Conservation (phyloP, 1,140 invertebrate species). For the Papilio helenus region DNA sequence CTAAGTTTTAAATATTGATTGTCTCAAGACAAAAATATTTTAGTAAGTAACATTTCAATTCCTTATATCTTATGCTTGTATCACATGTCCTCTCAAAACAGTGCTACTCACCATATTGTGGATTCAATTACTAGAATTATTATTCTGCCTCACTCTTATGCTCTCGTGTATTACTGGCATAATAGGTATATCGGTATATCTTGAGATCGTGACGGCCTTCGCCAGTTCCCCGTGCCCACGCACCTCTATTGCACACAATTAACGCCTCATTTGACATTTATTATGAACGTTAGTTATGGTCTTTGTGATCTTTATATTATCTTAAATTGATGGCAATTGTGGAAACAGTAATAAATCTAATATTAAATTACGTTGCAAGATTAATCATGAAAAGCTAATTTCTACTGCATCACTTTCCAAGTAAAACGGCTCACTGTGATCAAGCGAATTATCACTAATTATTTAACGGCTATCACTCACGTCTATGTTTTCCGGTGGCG, state of each 20-base stretch:
- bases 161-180: not conserved
- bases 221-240: slow-evolving; percentile 31
- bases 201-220: slow-evolving; percentile 36
- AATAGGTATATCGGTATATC: not conserved
- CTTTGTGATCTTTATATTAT: slow-evolving; percentile 24
- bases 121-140: not conserved
- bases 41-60: not conserved
- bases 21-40: not conserved
- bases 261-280: slow-evolving; percentile 39
- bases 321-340: slow-evolving; percentile 7
- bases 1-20: too few species aligned
- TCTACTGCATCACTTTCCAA: not conserved
- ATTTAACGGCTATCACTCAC: too few species aligned
- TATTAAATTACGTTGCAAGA: not conserved
- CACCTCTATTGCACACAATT: slow-evolving; percentile 33
- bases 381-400: not conserved
- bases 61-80: too few species aligned
- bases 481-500: too few species aligned
- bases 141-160: not conserved
- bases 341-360: not conserved
- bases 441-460: too few species aligned
- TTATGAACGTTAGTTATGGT: slow-evolving; percentile 25
- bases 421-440: not conserved
- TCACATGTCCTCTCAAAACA: too few species aligned
- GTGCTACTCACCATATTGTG: not conserved